A percentile compares a stretch with the other conserved stretches of the same genome.
phyloP scores from a whole-genome alignment of 2,797 vertebrate species.

The Iguana delicatissima region DNA sequence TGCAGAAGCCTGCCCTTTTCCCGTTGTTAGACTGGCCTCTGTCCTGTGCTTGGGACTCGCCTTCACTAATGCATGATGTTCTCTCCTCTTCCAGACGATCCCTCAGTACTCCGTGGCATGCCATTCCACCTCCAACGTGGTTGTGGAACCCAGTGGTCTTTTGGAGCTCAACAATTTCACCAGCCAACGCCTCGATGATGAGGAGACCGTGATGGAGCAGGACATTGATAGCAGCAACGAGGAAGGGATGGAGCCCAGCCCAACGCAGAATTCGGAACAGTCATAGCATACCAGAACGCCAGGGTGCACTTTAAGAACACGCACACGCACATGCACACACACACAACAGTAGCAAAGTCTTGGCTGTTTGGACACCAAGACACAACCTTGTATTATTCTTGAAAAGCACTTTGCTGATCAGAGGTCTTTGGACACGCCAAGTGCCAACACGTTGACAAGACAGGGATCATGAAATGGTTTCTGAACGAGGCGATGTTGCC shows the following conservation, averaged over 20 bases:
- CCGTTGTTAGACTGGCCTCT: background rate
- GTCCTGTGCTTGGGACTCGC: background rate
- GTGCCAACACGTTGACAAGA: constrained; percentile 68
- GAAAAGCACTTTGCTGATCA: constrained; percentile 80
- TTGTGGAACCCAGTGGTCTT: constrained; percentile 98
- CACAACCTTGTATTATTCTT: constrained; percentile 69
- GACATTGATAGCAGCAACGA: constrained; percentile 93
- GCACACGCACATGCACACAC: background rate
- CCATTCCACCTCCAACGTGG: constrained; percentile 97
- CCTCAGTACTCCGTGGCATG: constrained; percentile 97
- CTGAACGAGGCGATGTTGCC: background rate
- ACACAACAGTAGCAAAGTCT: background rate
- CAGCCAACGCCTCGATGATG: constrained; percentile 94
- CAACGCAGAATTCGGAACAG: constrained; percentile 81
- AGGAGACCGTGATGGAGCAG: constrained; percentile 93
- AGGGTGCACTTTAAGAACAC: constrained; percentile 78
- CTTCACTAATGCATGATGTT: fast-evolving
- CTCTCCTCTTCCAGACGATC: constrained; percentile 86
- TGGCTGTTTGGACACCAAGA: constrained; percentile 72
- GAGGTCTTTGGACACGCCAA: constrained; percentile 69
- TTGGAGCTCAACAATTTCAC: constrained; percentile 98
- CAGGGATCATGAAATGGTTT: constrained; percentile 64
- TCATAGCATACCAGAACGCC: constrained; percentile 75
- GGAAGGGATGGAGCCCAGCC: constrained; percentile 82
- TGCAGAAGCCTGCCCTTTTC: background rate